Evolutionary conservation across 2,797 vertebrate genomes (phyloP), one percentile per base, ranked within the genome.

Genomic region (Aplochiton taeniatus): DNA sequence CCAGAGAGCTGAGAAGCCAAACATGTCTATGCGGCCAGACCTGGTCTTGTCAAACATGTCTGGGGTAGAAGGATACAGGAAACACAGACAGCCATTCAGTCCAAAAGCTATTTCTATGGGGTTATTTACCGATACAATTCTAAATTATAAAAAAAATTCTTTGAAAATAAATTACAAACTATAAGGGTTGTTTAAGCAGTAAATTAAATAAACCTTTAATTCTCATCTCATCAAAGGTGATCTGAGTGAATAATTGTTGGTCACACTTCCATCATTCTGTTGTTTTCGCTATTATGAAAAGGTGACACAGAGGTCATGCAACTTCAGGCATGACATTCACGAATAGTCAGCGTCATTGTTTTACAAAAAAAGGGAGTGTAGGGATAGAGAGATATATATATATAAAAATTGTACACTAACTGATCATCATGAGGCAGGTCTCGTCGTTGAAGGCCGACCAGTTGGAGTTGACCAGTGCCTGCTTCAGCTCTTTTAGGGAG

Each of bases 21-120:
- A 90, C 65, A 97, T 11, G 1, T 99, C 96, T 0, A 99, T 95
- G 54, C 89, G 93, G 0, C 97, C 96, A 0, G 94, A 86, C 48
- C 89, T 92, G 13, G 89, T 96, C 87, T 92, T 95, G 87, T 98
- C 96, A 64, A 99, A 99, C 95, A 96, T 96, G 87, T 98, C 97
- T 99, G 80, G 58, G 1, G 46, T 16, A 50, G 51, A 61, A 49
- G 31, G 31, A 31, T 6, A 31, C 31, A 31, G 31, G 31, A 31
- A 31, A 31, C 31, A 31, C 31, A 31, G 2, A 6, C 31, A 31
- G 31, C 6, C 31, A 2, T 31, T 31, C 31, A 31, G 31, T n/a
- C 18, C 9, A 5, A 20, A 1, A 48, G 52, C 62, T 11, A 49
- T 42, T 65, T 14, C 6, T 6, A 31, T 31, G 31, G 2, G 2